Evolutionary conservation across 2,888 invertebrate genomes (phyloP).

Genomic region (Pseudanteris insignis): DNA sequence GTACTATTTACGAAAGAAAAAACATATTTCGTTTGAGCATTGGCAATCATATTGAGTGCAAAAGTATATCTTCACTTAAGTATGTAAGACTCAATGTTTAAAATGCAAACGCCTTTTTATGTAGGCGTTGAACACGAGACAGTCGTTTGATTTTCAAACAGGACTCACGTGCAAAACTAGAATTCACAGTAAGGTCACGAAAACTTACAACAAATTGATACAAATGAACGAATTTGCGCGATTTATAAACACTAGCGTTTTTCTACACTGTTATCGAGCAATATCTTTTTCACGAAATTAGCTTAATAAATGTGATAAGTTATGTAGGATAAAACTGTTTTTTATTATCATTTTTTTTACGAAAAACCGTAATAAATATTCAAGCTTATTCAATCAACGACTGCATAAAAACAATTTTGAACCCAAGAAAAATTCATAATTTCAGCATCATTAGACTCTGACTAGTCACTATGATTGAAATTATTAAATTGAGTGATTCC

Average conservation of each 20-base stretch:
- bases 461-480: too few species aligned
- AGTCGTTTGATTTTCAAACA: constrained; percentile 6
- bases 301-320: constrained; percentile 22
- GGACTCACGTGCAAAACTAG: constrained; percentile 2
- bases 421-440: too few species aligned
- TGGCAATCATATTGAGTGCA: constrained; percentile 5
- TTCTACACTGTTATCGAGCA: constrained; percentile 57
- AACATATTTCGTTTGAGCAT: constrained; percentile 12
- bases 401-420: constrained; percentile 24
- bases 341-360: too few species aligned
- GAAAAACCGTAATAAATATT: too few species aligned
- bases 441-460: too few species aligned
- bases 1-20: constrained; percentile 1
- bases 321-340: too few species aligned
- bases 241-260: constrained; percentile 46
- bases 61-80: too few species aligned
- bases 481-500: too few species aligned
- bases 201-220: constrained; percentile 18
- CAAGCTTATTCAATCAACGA: too few species aligned
- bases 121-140: constrained; percentile 1
- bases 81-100: not conserved
- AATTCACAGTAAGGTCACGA: constrained; percentile 8
- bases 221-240: constrained; percentile 11
- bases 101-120: constrained; percentile 4
- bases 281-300: constrained; percentile 63